Percentiles rank a stretch among this genome's conserved stretches.
Conservation (phyloP, 2,888 invertebrate genomes). For the Andrena camellia region DNA sequence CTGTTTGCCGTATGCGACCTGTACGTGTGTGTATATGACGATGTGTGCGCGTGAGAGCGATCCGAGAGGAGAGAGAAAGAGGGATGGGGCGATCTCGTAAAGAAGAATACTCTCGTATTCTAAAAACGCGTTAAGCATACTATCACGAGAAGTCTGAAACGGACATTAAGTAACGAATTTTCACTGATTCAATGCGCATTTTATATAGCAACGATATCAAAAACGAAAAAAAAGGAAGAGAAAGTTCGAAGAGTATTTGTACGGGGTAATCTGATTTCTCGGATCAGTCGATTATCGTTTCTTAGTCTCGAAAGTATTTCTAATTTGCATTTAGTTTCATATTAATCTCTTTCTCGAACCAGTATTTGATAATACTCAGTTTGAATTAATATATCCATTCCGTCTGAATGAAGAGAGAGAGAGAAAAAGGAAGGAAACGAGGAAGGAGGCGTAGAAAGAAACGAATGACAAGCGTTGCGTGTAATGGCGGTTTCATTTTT, state of each 20-base stretch:
- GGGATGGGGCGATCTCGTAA: constrained; percentile 35
- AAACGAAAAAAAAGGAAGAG: constrained; percentile 22
- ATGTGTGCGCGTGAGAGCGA: constrained; percentile 19
- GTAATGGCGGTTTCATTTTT: constrained; percentile 49
- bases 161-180: constrained; percentile 29
- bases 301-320: constrained; percentile 3
- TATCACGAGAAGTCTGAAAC: constrained; percentile 34
- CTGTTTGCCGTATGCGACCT: constrained; percentile 43
- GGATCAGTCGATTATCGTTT: constrained; percentile 9
- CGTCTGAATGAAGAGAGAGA: constrained; percentile 61
- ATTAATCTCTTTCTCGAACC: constrained; percentile 29
- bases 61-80: constrained; percentile 1
- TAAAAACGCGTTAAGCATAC: constrained; percentile 41
- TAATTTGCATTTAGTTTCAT: constrained; percentile 27
- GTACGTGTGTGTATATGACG: constrained; percentile 27
- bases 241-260: constrained; percentile 18
- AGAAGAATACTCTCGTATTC: constrained; percentile 52
- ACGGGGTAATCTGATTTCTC: constrained; percentile 16
- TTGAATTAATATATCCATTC: constrained; percentile 65
- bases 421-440: constrained; percentile 24
- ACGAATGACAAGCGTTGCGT: constrained; percentile 51
- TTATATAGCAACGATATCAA: constrained; percentile 69
- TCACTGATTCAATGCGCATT: constrained; percentile 43
- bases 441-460: background rate
- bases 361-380: constrained; percentile 50